phyloP scores from a whole-genome alignment of 2,113 vertebrate genomes.

The Ahaetulla prasina region DNA sequence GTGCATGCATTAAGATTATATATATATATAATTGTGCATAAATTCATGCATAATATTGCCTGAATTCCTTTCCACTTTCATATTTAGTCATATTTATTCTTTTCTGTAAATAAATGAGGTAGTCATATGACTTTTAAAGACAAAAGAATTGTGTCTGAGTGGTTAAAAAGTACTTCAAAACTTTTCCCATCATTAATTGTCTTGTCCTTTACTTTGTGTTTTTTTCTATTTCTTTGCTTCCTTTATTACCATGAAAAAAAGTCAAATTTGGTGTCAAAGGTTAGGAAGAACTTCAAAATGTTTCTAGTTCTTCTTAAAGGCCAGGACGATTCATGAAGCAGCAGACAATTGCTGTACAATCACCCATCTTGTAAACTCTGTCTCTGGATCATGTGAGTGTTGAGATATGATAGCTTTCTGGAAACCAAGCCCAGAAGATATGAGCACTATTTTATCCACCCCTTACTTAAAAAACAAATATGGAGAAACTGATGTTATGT shows the following conservation, averaged over 20 bases:
- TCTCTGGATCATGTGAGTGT: not conserved
- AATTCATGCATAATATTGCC: not conserved
- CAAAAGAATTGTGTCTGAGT: not conserved
- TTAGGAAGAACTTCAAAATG: not conserved
- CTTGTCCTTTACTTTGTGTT: not conserved
- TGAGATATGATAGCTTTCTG: not conserved
- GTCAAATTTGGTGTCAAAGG: not conserved
- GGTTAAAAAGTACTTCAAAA: not conserved
- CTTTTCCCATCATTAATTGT: not conserved
- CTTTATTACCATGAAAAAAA: not conserved
- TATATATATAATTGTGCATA: not conserved
- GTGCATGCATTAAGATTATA: not conserved
- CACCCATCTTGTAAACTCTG: not conserved
- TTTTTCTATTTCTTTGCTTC: not conserved
- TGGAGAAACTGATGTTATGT: conserved; percentile 14
- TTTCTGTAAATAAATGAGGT: not conserved
- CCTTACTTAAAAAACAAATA: conserved; percentile 18
- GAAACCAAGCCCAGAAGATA: conserved; percentile 26
- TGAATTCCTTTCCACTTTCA: not conserved
- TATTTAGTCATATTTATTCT: not conserved
- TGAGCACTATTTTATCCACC: not conserved
- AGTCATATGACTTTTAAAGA: not conserved
- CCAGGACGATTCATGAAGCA: not conserved
- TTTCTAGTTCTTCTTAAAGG: not conserved
- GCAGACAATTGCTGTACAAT: not conserved